These are phyloP conservation scores for Sphaerophoria taeniata DNA, from an alignment of 2,888 invertebrate genomes.

Conservation along the genomic window DNA sequence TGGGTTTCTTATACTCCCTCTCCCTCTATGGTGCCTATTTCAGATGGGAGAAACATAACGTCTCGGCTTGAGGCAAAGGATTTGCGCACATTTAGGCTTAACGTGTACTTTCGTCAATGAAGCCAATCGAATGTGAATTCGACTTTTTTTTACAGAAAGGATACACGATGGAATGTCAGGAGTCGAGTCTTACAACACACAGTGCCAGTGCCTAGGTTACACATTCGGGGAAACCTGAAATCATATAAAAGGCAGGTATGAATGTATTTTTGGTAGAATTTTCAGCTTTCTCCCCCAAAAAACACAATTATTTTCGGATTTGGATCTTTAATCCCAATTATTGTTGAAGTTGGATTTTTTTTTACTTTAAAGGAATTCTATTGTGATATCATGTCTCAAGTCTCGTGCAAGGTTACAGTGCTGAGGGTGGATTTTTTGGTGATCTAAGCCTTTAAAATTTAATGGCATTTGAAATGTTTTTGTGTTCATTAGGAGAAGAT, in stretches of 20 bases:
- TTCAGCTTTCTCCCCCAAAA: background rate
- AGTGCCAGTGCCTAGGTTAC: constrained; percentile 31
- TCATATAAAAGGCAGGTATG: background rate
- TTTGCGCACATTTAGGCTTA: constrained; percentile 55
- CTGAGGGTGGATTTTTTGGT: background rate
- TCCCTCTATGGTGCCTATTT: background rate
- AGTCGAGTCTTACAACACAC: constrained; percentile 10
- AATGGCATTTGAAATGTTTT: background rate
- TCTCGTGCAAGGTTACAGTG: background rate
- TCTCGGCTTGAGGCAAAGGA: constrained; percentile 59
- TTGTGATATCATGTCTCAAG: background rate
- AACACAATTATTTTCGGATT: constrained; percentile 68
- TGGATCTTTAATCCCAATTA: constrained; percentile 62
- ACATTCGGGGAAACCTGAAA: background rate
- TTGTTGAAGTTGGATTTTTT: background rate
- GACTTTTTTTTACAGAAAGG: constrained; percentile 15
- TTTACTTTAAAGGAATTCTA: constrained; percentile 34
- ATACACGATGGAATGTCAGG: constrained; percentile 22
- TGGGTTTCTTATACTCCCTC: background rate
- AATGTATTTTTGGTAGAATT: constrained; percentile 3
- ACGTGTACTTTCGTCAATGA: constrained; percentile 79
- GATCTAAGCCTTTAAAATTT: constrained; percentile 8
- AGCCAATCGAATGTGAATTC: constrained; percentile 78
- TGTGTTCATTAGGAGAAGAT: background rate
- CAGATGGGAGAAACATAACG: background rate